Evolutionary conservation across 2,888 invertebrate genomes (phyloP).

Genomic region (Mantis religiosa): DNA sequence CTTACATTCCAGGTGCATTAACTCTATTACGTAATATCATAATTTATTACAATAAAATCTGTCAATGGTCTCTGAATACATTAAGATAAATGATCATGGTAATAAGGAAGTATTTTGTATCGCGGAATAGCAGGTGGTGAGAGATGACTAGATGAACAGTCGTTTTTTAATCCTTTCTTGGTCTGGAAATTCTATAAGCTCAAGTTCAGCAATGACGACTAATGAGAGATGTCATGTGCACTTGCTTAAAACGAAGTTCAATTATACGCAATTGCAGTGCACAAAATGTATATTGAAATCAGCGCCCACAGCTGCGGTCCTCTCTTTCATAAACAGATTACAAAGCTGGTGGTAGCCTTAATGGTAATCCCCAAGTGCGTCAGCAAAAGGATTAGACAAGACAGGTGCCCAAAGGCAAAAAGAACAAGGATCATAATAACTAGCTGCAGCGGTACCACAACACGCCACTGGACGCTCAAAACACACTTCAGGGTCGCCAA

Average conservation of each 20-base stretch:
- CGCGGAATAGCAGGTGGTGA: no score
- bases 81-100: no score
- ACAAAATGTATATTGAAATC: background rate
- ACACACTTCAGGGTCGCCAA: constrained; percentile 10
- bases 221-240: no score
- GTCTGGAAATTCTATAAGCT: no score
- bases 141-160: no score
- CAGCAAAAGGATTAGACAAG: background rate
- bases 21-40: no score
- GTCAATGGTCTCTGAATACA: no score
- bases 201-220: no score
- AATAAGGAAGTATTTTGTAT: no score
- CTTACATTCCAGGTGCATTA: no score
- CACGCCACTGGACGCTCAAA: background rate
- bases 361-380: background rate
- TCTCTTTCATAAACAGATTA: background rate
- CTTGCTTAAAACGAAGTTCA: background rate
- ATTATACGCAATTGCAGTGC: background rate
- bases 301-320: background rate
- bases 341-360: background rate
- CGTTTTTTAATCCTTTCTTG: no score
- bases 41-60: no score
- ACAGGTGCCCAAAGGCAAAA: background rate
- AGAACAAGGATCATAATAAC: background rate
- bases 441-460: background rate